Evolutionary conservation across 2,797 vertebrate species (phyloP), one percentile per base, ranked within the genome.

Genomic region (Peromyscus aztecus): DNA sequence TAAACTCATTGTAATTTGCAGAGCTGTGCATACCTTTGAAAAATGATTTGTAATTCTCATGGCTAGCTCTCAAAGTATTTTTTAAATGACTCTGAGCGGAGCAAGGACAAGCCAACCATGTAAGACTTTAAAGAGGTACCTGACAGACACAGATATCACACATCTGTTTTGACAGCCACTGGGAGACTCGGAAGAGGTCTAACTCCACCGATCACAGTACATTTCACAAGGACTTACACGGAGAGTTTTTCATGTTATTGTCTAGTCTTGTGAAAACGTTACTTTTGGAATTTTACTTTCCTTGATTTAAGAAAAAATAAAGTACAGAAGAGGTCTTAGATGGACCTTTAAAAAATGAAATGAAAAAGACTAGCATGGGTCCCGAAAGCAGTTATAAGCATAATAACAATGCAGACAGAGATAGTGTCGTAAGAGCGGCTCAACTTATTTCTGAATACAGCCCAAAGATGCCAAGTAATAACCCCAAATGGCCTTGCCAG

Each of bases 1-100:
- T 96, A 98, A 97, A 98, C 97, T 98, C 96, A 95, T 86, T 97
- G 81, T 97, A 98, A 98, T 98, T 98, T 88, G 76, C 95, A 96
- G 94, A 96, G 89, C 21, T 97, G 95, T 88, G 96, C 96, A 76
- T 96, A 96, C 89, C 96, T 98, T 97, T 97, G 97, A 97, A 97
- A 97, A 97, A 96, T 97, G 96, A 97, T 97, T 92, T 96, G 97
- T 98, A 98, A 97, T 98, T 98, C 97, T 98, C 98, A 96, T 94
- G 96, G 96, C 97, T 97, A 97, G 92, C 96, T 97, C 97, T 98
- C 91, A 97, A 98, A 98, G 96, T 69, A 94, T 92, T n/a, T 97
- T 98, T 98, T 95, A 98, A 98, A 97, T 94, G 97, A 96, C 96
- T 97, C 77, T 76, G 55, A 95, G 94, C 95, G 31, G 93, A 85